Percentiles rank a stretch among this genome's conserved stretches.
phyloP scores from a whole-genome alignment of 2,797 vertebrate genomes.

The Malurus leucopterus region DNA sequence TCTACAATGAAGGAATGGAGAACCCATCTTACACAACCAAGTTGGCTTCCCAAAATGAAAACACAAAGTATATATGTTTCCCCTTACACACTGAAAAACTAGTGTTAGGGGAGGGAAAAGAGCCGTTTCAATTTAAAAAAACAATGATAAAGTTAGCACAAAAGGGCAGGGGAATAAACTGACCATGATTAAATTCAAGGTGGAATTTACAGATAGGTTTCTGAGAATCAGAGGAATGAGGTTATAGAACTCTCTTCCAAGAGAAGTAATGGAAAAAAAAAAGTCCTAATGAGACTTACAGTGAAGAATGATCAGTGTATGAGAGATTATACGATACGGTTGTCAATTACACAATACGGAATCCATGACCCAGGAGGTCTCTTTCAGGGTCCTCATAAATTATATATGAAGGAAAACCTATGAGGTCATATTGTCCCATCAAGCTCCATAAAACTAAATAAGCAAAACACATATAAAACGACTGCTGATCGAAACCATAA shows the following conservation, averaged over 20 bases:
- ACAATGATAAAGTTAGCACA: background rate
- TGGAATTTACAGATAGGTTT: slow-evolving; percentile 57
- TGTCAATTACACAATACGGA: background rate
- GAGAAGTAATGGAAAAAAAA: slow-evolving; percentile 49
- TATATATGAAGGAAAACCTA: slow-evolving; percentile 22
- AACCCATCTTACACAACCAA: background rate
- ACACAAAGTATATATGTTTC: background rate
- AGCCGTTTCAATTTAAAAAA: slow-evolving; percentile 2
- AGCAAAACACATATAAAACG: background rate
- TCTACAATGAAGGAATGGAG: background rate
- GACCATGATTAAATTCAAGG: slow-evolving; percentile 42
- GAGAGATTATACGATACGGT: slow-evolving; percentile 41
- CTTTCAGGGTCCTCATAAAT: slow-evolving; percentile 50
- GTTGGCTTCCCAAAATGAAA: background rate
- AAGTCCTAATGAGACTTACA: slow-evolving; percentile 28
- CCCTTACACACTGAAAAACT: background rate
- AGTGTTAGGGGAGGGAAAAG: background rate
- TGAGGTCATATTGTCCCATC: slow-evolving; percentile 38
- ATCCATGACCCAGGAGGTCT: slow-evolving; percentile 44
- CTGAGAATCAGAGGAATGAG: slow-evolving; percentile 47
- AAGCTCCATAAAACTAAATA: slow-evolving; percentile 38
- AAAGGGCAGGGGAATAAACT: slow-evolving; percentile 9
- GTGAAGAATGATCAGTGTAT: slow-evolving; percentile 11
- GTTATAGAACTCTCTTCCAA: slow-evolving; percentile 42
- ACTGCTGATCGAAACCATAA: background rate